Conservation (phyloP, 2,113 vertebrate genomes). For the Myxocyprinus asiaticus region DNA sequence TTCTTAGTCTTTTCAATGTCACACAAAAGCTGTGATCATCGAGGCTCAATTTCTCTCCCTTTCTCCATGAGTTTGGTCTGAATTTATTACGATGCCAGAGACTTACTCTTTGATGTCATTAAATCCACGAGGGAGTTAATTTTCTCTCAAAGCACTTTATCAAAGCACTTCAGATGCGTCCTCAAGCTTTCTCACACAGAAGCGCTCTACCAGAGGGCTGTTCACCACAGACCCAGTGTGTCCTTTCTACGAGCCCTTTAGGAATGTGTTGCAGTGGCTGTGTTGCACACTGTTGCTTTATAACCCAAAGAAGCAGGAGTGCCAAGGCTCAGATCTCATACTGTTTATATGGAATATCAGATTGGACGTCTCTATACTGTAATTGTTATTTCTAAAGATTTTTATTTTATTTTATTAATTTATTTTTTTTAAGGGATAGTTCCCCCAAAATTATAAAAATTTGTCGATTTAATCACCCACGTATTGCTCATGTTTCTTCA, state of each 20-base stretch:
- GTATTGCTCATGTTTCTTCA: no score
- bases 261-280: background rate
- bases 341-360: no score
- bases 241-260: conserved; percentile 24
- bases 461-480: no score
- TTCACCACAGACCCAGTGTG: conserved; percentile 13
- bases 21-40: conserved; percentile 77
- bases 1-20: conserved; percentile 76
- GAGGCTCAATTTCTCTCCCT: conserved; percentile 69
- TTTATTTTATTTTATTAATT: no score
- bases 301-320: conserved; percentile 13
- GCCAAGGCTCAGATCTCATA: background rate
- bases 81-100: conserved; percentile 76
- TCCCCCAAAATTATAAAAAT: no score
- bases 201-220: conserved; percentile 17
- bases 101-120: conserved; percentile 81
- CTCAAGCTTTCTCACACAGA: conserved; percentile 24
- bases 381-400: no score
- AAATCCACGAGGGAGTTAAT: conserved; percentile 78
- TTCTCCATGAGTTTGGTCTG: conserved; percentile 63
- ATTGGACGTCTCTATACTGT: no score
- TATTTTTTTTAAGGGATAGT: no score
- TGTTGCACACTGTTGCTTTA: conserved; percentile 6
- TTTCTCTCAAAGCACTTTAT: conserved; percentile 62
- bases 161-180: conserved; percentile 57